Conservation (phyloP, 2,113 vertebrate species). For the Eublepharis macularius region DNA sequence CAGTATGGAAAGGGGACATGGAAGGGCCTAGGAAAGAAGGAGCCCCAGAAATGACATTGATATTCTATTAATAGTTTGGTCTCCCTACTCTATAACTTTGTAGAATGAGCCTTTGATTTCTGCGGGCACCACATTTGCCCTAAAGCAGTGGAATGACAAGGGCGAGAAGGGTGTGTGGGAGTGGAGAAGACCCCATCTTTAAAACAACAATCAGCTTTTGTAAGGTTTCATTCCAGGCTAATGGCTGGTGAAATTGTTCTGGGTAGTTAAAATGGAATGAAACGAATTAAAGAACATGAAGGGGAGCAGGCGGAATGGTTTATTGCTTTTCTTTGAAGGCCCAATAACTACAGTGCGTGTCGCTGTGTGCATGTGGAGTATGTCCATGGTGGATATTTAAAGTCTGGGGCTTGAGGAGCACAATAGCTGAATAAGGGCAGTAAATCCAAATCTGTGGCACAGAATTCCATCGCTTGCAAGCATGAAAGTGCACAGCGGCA, state of each 20-base stretch:
- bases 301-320: slow-evolving; percentile 73
- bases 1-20: too few relatives aligned
- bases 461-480: slow-evolving; percentile 60
- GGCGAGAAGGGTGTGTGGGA: slow-evolving; percentile 43
- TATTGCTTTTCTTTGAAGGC: slow-evolving; percentile 80
- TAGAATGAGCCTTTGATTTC: slow-evolving; percentile 20
- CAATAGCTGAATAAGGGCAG: slow-evolving; percentile 66
- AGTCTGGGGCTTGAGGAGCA: slow-evolving; percentile 67
- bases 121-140: slow-evolving; percentile 61
- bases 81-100: too few relatives aligned
- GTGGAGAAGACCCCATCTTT: slow-evolving; percentile 54
- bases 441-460: slow-evolving; percentile 69
- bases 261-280: slow-evolving; percentile 84
- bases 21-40: too few relatives aligned
- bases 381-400: slow-evolving; percentile 72
- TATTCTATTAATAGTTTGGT: too few relatives aligned
- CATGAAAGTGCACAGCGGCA: slow-evolving; percentile 54
- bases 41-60: too few relatives aligned
- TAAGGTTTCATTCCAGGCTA: slow-evolving; percentile 78
- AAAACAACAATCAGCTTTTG: slow-evolving; percentile 76
- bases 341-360: slow-evolving; percentile 73
- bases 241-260: slow-evolving; percentile 82
- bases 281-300: slow-evolving; percentile 82
- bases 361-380: slow-evolving; percentile 68
- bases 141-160: slow-evolving; percentile 62